These are phyloP conservation scores for Eremobia ochroleuca DNA, from an alignment of 2,888 invertebrate species.

Conservation along the genomic window DNA sequence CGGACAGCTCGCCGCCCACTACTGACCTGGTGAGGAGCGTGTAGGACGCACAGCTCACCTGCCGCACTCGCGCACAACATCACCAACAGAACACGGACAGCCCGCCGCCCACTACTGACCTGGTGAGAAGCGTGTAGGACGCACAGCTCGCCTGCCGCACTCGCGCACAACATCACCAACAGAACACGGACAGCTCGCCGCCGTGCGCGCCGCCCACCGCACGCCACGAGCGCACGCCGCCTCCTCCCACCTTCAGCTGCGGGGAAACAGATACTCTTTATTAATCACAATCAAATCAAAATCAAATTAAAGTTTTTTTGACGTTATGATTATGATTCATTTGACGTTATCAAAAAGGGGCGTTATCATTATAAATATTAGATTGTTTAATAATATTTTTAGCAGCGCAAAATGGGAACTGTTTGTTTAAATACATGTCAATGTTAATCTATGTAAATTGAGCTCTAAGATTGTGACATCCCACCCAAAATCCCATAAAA, in stretches of 20 bases:
- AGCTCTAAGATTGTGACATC: neutral
- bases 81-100: constrained; percentile 14
- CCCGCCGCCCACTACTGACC: constrained; percentile 9
- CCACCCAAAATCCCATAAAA: neutral
- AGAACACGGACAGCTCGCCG: constrained; percentile 95
- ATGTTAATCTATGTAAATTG: neutral
- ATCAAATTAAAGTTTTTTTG: too few relatives aligned
- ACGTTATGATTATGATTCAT: too few relatives aligned
- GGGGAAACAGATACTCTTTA: constrained; percentile 65
- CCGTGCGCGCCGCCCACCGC: constrained; percentile 92
- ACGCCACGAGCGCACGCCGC: constrained; percentile 94
- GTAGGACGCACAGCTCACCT: constrained; percentile 1
- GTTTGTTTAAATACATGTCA: neutral
- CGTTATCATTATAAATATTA: too few relatives aligned
- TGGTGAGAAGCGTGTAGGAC: constrained; percentile 13
- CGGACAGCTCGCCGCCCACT: constrained; percentile 8
- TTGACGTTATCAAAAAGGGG: too few relatives aligned
- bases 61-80: constrained; percentile 2
- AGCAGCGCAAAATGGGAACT: neutral
- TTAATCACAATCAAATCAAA: too few relatives aligned
- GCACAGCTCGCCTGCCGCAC: constrained; percentile 12
- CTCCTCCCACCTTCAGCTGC: constrained; percentile 93
- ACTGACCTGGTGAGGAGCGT: neutral
- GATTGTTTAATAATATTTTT: neutral
- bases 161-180: constrained; percentile 92